A percentile compares a stretch with the other conserved stretches of the same genome.
phyloP scores from a whole-genome alignment of 2,888 invertebrate species.

The Eupithecia abbreviata region DNA sequence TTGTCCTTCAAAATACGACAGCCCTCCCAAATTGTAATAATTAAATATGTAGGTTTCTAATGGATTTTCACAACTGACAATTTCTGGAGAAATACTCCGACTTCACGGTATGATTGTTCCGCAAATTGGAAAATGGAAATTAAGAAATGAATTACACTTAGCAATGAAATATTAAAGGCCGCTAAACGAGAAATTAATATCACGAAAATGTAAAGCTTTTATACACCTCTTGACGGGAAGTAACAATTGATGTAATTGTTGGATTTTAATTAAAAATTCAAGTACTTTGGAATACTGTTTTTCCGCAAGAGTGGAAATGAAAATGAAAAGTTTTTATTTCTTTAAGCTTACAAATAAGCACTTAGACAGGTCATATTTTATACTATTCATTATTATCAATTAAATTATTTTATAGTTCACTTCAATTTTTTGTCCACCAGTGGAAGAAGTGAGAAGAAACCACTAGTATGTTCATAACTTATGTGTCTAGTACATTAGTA shows the following conservation, averaged over 20 bases:
- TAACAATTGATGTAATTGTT: constrained; percentile 39
- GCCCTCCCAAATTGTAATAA: not conserved
- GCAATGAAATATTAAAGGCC: constrained; percentile 25
- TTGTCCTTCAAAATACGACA: not conserved
- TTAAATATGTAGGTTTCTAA: constrained; percentile 6
- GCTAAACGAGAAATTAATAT: constrained; percentile 32
- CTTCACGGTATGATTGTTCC: not conserved
- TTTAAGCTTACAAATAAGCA: too few species aligned
- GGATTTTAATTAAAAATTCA: constrained; percentile 37
- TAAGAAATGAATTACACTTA: constrained; percentile 27
- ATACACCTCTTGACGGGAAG: constrained; percentile 21
- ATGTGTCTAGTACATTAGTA: too few species aligned
- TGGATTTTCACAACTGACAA: constrained; percentile 3
- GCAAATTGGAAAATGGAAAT: constrained; percentile 26
- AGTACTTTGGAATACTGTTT: not conserved
- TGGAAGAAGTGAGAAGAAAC: too few species aligned
- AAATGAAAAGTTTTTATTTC: too few species aligned
- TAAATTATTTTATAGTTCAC: too few species aligned
- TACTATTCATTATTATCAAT: too few species aligned
- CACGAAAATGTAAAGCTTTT: constrained; percentile 34
- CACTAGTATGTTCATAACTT: too few species aligned
- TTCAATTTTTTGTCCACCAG: too few species aligned
- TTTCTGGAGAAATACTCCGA: constrained; percentile 4
- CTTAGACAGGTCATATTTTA: too few species aligned
- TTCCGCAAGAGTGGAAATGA: not conserved